Evolutionary conservation across 2,797 vertebrate genomes (phyloP).

Genomic region (Enteromius argenteus): DNA sequence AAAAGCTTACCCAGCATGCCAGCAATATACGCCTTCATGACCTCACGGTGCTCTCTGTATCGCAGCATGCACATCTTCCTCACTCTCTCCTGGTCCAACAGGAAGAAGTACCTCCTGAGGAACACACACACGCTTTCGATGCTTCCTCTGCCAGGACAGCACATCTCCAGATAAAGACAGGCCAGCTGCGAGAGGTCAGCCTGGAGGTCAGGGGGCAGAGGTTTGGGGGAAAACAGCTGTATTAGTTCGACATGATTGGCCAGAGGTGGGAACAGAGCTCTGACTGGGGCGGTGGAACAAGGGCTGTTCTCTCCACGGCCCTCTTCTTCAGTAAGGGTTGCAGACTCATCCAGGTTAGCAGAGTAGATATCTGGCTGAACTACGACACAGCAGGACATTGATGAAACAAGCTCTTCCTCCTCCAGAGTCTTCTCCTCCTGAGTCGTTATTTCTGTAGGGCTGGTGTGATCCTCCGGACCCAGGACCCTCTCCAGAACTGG

Average conservation of each 20-base stretch:
- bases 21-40: conserved; percentile 84
- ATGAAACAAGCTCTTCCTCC: conserved; percentile 56
- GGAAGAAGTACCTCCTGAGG: conserved; percentile 88
- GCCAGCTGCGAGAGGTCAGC: conserved; percentile 82
- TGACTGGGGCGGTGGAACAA: conserved; percentile 49
- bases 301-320: conserved; percentile 43
- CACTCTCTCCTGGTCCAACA: conserved; percentile 88
- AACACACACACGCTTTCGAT: conserved; percentile 72
- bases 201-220: conserved; percentile 76
- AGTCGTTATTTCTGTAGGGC: conserved; percentile 30
- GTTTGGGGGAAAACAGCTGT: conserved; percentile 73
- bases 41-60: conserved; percentile 74
- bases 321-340: conserved; percentile 26
- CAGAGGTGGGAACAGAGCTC: conserved; percentile 18
- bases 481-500: conserved; percentile 79
- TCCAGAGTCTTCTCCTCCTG: conserved; percentile 61
- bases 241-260: conserved; percentile 66
- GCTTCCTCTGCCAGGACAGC: conserved; percentile 58
- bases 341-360: conserved; percentile 19
- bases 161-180: conserved; percentile 87
- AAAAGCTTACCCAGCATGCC: conserved; percentile 86
- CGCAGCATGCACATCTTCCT: conserved; percentile 85
- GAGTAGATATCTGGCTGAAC: conserved; percentile 38
- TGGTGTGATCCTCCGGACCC: conserved; percentile 63
- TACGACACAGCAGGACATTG: conserved; percentile 44